Conservation (phyloP, 2,888 invertebrate genomes). For the Nudaria mundana region DNA sequence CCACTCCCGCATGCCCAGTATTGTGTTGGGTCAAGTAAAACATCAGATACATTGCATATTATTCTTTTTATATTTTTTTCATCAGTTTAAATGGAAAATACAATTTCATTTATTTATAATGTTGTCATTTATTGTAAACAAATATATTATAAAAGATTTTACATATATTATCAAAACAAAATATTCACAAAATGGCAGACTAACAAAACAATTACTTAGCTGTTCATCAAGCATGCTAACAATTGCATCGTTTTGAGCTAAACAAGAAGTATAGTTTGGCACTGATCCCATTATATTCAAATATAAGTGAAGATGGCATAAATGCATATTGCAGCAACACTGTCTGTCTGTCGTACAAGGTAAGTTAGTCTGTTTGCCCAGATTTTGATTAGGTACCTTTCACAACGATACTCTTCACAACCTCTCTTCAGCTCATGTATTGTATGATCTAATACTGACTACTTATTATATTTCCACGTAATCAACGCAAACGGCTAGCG, state of each 20-base stretch:
- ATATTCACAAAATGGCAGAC: conserved; percentile 82
- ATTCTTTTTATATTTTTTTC: conserved; percentile 82
- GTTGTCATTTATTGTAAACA: conserved; percentile 82
- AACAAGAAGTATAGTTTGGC: conserved; percentile 80
- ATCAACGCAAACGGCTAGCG: conserved; percentile 31
- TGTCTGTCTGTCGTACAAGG: conserved; percentile 61
- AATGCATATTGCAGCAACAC: conserved; percentile 78
- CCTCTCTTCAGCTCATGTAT: conserved; percentile 74
- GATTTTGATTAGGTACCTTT: conserved; percentile 80
- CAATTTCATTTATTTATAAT: conserved; percentile 81
- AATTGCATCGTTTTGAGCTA: conserved; percentile 81
- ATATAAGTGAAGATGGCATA: conserved; percentile 73
- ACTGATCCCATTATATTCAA: conserved; percentile 79
- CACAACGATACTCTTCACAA: conserved; percentile 77
- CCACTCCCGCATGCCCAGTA: too few species aligned
- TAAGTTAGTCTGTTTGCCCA: conserved; percentile 76
- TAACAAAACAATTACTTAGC: conserved; percentile 80
- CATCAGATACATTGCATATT: conserved; percentile 77
- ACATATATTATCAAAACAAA: conserved; percentile 82
- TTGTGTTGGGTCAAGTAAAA: conserved; percentile 49
- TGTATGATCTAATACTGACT: conserved; percentile 72
- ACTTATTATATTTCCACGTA: conserved; percentile 37
- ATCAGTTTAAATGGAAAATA: conserved; percentile 82
- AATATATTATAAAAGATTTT: conserved; percentile 82
- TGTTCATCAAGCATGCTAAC: conserved; percentile 78